Conservation (phyloP, 2,113 vertebrate genomes). For the Blennius ocellaris region DNA sequence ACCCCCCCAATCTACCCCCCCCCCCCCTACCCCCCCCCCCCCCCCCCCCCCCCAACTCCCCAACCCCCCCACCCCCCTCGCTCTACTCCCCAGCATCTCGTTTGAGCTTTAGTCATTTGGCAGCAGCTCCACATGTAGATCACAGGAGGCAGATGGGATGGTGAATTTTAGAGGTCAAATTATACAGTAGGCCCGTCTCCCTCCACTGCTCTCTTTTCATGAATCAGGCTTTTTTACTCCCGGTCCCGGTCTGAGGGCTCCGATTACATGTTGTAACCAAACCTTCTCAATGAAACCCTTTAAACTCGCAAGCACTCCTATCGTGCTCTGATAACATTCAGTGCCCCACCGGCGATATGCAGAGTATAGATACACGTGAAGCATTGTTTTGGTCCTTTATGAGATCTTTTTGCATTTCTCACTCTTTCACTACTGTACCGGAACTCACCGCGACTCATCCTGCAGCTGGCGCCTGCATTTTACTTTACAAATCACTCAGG, state of each 20-base stretch:
- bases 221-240: slow-evolving; percentile 54
- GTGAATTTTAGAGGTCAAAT: slow-evolving; percentile 66
- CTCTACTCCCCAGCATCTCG: slow-evolving; percentile 14
- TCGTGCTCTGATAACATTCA: slow-evolving; percentile 5
- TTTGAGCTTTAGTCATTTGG: slow-evolving; percentile 56
- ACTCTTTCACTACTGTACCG: no score
- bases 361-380: not conserved
- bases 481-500: no score
- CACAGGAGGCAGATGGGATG: slow-evolving; percentile 67
- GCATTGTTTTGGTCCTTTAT: not conserved
- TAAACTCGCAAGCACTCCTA: slow-evolving; percentile 31
- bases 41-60: not conserved
- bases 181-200: slow-evolving; percentile 57
- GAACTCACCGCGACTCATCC: no score
- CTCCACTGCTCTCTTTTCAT: slow-evolving; percentile 52
- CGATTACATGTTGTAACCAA: slow-evolving; percentile 63
- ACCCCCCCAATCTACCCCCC: no score
- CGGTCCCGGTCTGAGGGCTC: slow-evolving; percentile 43
- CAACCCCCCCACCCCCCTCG: slow-evolving; percentile 6
- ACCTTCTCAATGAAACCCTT: slow-evolving; percentile 59
- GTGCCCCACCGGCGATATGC: not conserved
- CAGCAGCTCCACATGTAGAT: slow-evolving; percentile 39
- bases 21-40: not conserved
- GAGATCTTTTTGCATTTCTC: not conserved
- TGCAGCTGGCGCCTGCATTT: no score